These are phyloP conservation scores for Protobothrops flavoviridis DNA, from an alignment of 2,113 vertebrate species.

Conservation along the genomic window DNA sequence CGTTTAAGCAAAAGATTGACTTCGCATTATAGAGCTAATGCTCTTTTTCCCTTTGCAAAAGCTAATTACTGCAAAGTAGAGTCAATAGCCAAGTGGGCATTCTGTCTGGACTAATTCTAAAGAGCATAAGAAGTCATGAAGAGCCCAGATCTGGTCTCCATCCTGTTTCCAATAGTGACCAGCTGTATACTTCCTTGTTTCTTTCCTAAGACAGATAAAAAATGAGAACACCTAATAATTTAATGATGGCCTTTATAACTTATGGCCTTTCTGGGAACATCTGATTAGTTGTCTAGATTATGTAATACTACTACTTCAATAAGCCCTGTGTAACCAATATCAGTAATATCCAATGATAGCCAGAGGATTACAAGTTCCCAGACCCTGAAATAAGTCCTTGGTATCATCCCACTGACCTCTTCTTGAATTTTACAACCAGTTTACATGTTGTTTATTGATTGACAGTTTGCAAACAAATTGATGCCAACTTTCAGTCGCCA, in stretches of 20 bases:
- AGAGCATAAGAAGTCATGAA: conserved; percentile 25
- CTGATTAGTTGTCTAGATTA: neutral
- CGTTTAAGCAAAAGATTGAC: conserved; percentile 31
- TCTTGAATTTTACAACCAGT: neutral
- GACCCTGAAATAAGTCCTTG: neutral
- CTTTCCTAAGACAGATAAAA: neutral
- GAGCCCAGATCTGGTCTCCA: neutral
- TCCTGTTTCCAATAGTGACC: neutral
- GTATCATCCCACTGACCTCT: neutral
- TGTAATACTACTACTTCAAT: neutral
- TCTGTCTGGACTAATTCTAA: conserved; percentile 28
- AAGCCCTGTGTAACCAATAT: neutral
- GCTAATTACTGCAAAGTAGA: conserved; percentile 39
- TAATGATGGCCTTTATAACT: neutral
- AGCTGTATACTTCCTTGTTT: neutral
- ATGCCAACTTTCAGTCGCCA: neutral
- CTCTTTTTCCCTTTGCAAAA: conserved; percentile 23
- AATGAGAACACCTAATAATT: neutral
- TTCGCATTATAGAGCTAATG: conserved; percentile 31
- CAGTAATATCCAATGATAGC: neutral
- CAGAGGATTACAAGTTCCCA: neutral
- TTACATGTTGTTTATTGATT: neutral
- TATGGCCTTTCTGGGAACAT: neutral
- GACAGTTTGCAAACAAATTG: neutral
- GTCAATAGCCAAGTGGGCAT: conserved; percentile 17